phyloP scores from a whole-genome alignment of 92 coral and sea anemone genomes.

The Palythoa grandis region DNA sequence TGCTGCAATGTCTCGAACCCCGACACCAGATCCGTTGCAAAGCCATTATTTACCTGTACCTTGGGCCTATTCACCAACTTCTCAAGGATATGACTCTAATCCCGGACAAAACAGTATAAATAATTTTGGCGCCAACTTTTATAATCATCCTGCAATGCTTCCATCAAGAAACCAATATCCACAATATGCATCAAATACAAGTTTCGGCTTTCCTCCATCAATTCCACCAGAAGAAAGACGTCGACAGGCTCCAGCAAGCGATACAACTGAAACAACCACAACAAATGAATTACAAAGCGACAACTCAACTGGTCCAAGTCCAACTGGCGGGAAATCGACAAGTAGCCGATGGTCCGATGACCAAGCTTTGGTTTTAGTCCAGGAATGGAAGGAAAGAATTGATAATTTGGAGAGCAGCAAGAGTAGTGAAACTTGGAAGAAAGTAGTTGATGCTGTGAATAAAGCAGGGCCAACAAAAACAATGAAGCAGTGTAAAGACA shows the following conservation, averaged over 20 bases:
- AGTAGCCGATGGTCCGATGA: slow-evolving; percentile 55
- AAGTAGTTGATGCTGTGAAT: slow-evolving; percentile 55
- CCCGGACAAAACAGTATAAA: slow-evolving; percentile 38
- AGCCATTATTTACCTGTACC: slow-evolving; percentile 42
- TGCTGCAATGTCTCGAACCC: slow-evolving; percentile 29
- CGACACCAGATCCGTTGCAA: slow-evolving; percentile 41
- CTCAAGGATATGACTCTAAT: slow-evolving; percentile 37
- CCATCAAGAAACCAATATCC: neutral
- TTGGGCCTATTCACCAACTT: slow-evolving; percentile 36
- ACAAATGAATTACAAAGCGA: slow-evolving; percentile 28
- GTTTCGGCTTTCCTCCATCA: slow-evolving; percentile 40
- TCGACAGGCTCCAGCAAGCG: slow-evolving; percentile 38
- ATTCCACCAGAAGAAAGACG: slow-evolving; percentile 40
- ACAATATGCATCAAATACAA: neutral
- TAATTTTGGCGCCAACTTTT: slow-evolving; percentile 32
- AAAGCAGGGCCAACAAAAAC: slow-evolving; percentile 45
- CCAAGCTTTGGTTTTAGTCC: slow-evolving; percentile 54
- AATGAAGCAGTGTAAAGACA: neutral
- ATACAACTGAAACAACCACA: slow-evolving; percentile 36
- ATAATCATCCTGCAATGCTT: slow-evolving; percentile 46
- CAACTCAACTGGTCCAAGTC: slow-evolving; percentile 33
- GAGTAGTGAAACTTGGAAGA: slow-evolving; percentile 56
- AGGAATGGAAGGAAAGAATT: slow-evolving; percentile 65
- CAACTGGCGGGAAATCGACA: slow-evolving; percentile 36
- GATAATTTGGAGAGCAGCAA: slow-evolving; percentile 56